Conservation (phyloP, 2,888 invertebrate species). For the Himalopsyche anomala region DNA sequence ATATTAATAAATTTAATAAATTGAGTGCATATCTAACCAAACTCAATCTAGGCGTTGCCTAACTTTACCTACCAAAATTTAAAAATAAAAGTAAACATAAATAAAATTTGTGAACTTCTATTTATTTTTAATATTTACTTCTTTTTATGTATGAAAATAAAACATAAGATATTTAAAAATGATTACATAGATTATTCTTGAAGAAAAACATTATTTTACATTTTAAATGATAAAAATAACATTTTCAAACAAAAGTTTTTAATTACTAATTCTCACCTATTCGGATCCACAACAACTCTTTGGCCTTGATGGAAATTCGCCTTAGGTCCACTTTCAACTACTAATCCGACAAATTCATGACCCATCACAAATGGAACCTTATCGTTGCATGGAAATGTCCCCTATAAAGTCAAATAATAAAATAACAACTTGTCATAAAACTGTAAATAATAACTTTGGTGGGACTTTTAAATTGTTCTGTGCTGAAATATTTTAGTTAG, state of each 20-base stretch:
- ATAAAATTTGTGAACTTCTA: too few species aligned
- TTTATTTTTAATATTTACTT: background rate
- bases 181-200: background rate
- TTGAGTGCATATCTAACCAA: too few species aligned
- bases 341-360: slow-evolving; percentile 82
- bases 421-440: background rate
- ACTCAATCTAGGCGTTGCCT: too few species aligned
- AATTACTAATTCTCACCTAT: slow-evolving; percentile 73
- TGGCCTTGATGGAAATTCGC: slow-evolving; percentile 81
- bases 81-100: too few species aligned
- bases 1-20: too few species aligned
- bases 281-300: slow-evolving; percentile 83
- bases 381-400: slow-evolving; percentile 80
- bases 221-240: background rate
- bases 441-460: background rate
- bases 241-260: background rate
- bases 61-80: too few species aligned
- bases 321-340: slow-evolving; percentile 77
- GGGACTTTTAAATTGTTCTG: too few species aligned
- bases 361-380: slow-evolving; percentile 78
- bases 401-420: slow-evolving; percentile 71
- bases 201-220: background rate
- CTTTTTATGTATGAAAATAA: background rate
- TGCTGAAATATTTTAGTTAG: too few species aligned
- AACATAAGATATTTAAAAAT: background rate